Evolutionary conservation across 64 coral and sea anemone genomes (phyloP), one percentile per base, ranked within the genome.

Genomic region (Pachyseris speciosa): DNA sequence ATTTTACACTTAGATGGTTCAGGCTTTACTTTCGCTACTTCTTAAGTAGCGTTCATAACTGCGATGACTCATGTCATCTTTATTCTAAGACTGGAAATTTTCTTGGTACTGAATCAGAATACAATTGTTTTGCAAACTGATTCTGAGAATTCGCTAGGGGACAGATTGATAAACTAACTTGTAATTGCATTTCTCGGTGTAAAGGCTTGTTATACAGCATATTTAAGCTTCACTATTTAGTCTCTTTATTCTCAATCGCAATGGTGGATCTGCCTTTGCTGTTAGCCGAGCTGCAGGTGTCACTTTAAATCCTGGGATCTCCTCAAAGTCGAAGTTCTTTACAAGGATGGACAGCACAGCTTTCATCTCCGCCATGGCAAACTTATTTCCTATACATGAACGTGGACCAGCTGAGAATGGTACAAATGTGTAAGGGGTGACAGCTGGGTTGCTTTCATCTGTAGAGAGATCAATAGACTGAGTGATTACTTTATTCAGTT

Each of bases 371-470:
- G 58, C 74, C 74, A 90, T n/a, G 9, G 87, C 74, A 32, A 90
- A 90, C 74, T 90, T 90, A 34, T 80, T 90, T 8, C 87, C 87
- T 9, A 90, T 80, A 31, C 87, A 90, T 9, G 61, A 64, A 15
- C 61, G 41, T 34, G 87, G 87, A 24, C 87, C 87, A 80, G 64
- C 36, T 7, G 87, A 80, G 27, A 90, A 90, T 11, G 87, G 87
- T 2, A 80, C 9, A 68, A 90, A 79, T 0, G 44, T 30, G 48
- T 90, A 66, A 11, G 67, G 84, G 19, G 38, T 67, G 19, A 55
- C 13, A 10, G 37, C 0, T 26, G 48, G 84, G 15, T 69, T 41
- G n/a, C 1, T 86, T 8, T 31, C 84, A 58, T 74, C 84, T 87
- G 84, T 0, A 34, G 39, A 29, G 5, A 73, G 11, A 71, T n/a